Base-by-base conservation (phyloP, 2,113 vertebrate genomes). In the Thunnus thynnus region DNA sequence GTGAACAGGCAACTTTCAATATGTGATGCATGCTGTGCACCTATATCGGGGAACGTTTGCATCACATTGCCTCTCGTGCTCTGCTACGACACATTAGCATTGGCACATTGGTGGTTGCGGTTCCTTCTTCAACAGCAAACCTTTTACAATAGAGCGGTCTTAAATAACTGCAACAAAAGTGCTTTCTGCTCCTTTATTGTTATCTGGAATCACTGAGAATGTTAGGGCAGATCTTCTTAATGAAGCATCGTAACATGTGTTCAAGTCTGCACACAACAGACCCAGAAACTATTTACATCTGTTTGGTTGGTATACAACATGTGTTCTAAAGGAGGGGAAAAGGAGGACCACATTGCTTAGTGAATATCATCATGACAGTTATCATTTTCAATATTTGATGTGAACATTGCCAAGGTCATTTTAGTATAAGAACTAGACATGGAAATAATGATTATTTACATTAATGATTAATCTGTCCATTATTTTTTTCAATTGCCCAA, bases 131-230 rank as follows among this genome's bases (percentile, higher is more conserved):
- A 61, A 44, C 3, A 5, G 67, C 73, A 78, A 85, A 83, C 25
- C 73, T 81, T 87, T 89, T 82, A 80, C 72, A 84, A 54, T 63
- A 71, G n/a, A 82, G 47, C 67, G 3, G 47, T 64, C 67, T 91
- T 86, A 86, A 8, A 46, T 86, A 88, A 90, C 70, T 32, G 32
- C 74, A 61, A 78, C 80, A 80, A 65, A 79, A 82, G 72, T 56
- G 63, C 82, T 83, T 17, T 54, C 51, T 50, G 75, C 80, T 66
- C 46, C 54, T 77, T 69, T 72, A 73, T 56, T 72, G 67, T 84
- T 88, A 77, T 86, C 73, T 83, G 78, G 79, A 83, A 86, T 89
- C 84, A 86, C 78, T 72, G 84, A 72, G 41, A 69, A 82, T 55
- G 85, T 85, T 83, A 76, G 54, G 44, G 69, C 78, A 72, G 56